Evolutionary conservation across 2,888 invertebrate genomes (phyloP), one percentile per base, ranked within the genome.

Genomic region (Matsumyia berberina): DNA sequence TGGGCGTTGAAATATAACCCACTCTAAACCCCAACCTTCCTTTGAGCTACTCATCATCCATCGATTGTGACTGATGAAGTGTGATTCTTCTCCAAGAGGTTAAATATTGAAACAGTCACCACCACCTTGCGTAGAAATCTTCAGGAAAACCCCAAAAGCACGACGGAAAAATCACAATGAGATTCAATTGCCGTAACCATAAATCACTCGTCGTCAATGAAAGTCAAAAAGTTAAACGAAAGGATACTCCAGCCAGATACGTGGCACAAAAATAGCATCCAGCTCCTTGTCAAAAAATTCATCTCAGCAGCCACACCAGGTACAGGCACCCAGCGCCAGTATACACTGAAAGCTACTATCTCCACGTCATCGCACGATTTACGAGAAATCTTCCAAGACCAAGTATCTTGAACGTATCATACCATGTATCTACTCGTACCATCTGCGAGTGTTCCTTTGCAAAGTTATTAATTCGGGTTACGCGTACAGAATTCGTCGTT

Each of bases 381-480:
- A 11, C 8, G 60, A 39, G 51, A 72, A 70, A 49, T 39, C 19
- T 39, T 33, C 19, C 19, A 60, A 72, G 49, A 6, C 1, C 5
- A 9, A 58, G 19, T 31, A 31, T 62, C n/a, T 24, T 19, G 42
- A n/a, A 78, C 62, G 70, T 62, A 46, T 78, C 46, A 78, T 70
- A 66, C 6, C 17, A 8, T 24, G 42, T 42, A 31, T 8, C 17
- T 24, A 24, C 2, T 24, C 37, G 9, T 1, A 11, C n/a, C 42
- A 39, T 44, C 60, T 42, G 33, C n/a, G 53, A 64, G 55, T 24
- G 33, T 11, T 39, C n/a, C n/a, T n/a, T 12, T 35, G n/a, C 8
- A n/a, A 64, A 67, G 55, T 73, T 62, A 83, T 83, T 73, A 78
- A 73, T 73, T 62, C 31, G 49, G 42, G 55, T n/a, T 64, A 62